phyloP scores from a whole-genome alignment of 2,113 vertebrate genomes.

The Epinephelus lanceolatus region DNA sequence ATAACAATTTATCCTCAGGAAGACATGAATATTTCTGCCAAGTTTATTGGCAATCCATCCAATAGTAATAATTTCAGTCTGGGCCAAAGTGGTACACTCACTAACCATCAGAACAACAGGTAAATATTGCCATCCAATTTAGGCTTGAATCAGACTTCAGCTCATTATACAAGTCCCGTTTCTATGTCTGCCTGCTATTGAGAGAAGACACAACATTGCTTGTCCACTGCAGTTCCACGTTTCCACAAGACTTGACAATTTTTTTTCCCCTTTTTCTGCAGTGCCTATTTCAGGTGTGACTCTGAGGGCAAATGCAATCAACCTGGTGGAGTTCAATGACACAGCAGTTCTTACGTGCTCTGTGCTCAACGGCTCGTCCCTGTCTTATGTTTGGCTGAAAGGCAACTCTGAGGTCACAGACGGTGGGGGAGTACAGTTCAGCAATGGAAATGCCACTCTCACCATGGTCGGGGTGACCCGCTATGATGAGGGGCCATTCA shows the following conservation, averaged over 20 bases:
- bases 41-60: neutral
- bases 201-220: neutral
- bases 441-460: conserved; percentile 51
- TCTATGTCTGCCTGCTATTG: neutral
- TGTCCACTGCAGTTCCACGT: neutral
- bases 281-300: conserved; percentile 73
- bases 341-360: conserved; percentile 76
- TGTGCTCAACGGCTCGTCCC: conserved; percentile 56
- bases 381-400: conserved; percentile 71
- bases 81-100: neutral
- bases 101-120: neutral
- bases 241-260: neutral
- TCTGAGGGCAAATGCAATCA: conserved; percentile 39
- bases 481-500: conserved; percentile 68
- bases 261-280: conserved; percentile 42
- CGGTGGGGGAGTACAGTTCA: conserved; percentile 37
- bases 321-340: conserved; percentile 80
- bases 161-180: neutral
- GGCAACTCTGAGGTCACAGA: conserved; percentile 43
- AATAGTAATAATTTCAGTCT: neutral
- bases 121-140: neutral
- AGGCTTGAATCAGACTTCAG: neutral
- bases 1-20: neutral
- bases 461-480: conserved; percentile 66
- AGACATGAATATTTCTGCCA: neutral